phyloP scores from a whole-genome alignment of 2,888 invertebrate genomes.

The Drosophila tripunctata region DNA sequence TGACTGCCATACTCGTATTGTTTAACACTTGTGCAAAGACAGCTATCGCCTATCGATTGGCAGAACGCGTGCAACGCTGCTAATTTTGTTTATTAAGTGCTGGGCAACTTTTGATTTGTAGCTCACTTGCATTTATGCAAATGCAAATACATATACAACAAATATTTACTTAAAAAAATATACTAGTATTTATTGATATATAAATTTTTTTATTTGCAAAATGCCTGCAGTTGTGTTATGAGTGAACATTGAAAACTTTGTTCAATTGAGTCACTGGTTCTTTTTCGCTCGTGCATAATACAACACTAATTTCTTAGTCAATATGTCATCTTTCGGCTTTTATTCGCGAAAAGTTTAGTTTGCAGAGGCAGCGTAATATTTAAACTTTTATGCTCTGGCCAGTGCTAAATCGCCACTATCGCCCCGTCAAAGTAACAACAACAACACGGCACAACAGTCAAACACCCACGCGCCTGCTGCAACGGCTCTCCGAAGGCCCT shows the following conservation, averaged over 20 bases:
- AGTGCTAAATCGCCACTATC: conserved; percentile 32
- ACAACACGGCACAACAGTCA: conserved; percentile 15
- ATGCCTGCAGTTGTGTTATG: not conserved
- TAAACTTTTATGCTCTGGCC: conserved; percentile 43
- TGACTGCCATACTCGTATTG: not conserved
- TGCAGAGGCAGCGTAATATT: conserved; percentile 48
- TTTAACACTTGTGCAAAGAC: conserved; percentile 16
- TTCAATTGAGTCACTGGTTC: conserved; percentile 24
- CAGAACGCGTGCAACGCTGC: conserved; percentile 7
- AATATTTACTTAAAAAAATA: no score
- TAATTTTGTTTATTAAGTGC: conserved; percentile 5
- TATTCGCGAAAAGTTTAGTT: conserved; percentile 72
- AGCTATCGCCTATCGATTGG: conserved; percentile 6
- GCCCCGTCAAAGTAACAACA: conserved; percentile 18
- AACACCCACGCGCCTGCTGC: conserved; percentile 13
- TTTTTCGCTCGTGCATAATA: conserved; percentile 27
- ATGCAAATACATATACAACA: no score
- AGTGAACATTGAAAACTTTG: conserved; percentile 9
- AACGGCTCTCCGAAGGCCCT: conserved; percentile 29
- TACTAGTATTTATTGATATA: no score
- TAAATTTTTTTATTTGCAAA: no score
- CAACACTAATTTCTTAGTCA: conserved; percentile 64
- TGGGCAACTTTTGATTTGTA: conserved; percentile 7
- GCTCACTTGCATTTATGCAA: no score
- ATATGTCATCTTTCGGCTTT: conserved; percentile 77